Conservation (phyloP, 2,888 invertebrate species). For the Pollenia amentaria region DNA sequence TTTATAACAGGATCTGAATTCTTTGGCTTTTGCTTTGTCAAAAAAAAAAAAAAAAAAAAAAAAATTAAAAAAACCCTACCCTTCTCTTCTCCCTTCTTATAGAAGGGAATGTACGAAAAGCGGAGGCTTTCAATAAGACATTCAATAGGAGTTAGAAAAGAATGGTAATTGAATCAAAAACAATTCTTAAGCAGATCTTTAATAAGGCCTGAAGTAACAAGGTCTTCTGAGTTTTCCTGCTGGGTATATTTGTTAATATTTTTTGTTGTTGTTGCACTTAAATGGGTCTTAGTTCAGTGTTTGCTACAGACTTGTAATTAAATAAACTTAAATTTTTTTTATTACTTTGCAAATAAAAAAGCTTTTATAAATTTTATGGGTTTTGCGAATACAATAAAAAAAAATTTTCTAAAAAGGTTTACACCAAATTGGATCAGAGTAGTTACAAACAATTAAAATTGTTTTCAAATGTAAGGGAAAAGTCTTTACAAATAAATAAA, state of each 20-base stretch:
- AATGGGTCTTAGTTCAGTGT: slow-evolving; percentile 32
- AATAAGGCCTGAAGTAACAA: too few relatives aligned
- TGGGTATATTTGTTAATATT: not conserved
- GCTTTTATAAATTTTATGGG: slow-evolving; percentile 20
- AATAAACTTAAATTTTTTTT: not conserved
- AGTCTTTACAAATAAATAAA: slow-evolving; percentile 25
- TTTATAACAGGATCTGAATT: too few relatives aligned
- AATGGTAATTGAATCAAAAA: too few relatives aligned
- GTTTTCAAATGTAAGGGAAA: not conserved
- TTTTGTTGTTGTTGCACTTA: not conserved
- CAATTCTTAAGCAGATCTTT: too few relatives aligned
- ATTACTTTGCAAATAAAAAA: slow-evolving; percentile 9
- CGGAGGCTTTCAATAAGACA: too few relatives aligned
- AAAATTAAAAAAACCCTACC: too few relatives aligned
- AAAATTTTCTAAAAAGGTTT: slow-evolving; percentile 7
- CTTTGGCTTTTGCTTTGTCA: too few relatives aligned
- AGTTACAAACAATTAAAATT: slow-evolving; percentile 15
- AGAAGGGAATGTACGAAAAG: too few relatives aligned
- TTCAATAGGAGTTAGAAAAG: too few relatives aligned
- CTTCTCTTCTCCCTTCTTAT: too few relatives aligned
- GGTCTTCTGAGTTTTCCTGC: too few relatives aligned
- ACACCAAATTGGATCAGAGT: slow-evolving; percentile 17
- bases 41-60: too few relatives aligned
- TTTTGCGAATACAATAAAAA: not conserved
- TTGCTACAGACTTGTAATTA: slow-evolving; percentile 23